phyloP scores from a whole-genome alignment of 2,113 vertebrate genomes.

The Dasyprocta punctata region DNA sequence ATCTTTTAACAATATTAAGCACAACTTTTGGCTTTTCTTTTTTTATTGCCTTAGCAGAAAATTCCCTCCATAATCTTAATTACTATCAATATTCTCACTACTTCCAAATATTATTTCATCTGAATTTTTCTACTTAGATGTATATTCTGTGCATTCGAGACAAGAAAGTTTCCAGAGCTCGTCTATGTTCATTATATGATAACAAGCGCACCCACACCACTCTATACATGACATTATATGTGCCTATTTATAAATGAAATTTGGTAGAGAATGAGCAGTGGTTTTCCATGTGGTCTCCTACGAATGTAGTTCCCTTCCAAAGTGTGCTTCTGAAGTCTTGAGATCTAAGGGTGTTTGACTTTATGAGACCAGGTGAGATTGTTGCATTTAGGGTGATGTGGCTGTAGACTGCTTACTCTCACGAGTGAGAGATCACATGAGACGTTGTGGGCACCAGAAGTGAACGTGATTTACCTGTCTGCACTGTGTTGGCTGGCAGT shows the following conservation, averaged over 20 bases:
- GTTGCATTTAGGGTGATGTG: not conserved
- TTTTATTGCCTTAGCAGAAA: not conserved
- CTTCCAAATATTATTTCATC: not conserved
- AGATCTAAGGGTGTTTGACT: not conserved
- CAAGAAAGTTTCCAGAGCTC: not conserved
- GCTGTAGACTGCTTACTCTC: not conserved
- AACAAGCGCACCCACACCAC: not conserved
- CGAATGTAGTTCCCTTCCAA: not conserved
- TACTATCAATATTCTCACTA: not conserved
- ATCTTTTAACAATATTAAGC: not conserved
- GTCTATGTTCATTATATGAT: not conserved
- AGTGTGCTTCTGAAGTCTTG: not conserved
- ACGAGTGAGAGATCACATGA: not conserved
- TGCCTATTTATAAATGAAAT: not conserved
- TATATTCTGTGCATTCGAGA: not conserved
- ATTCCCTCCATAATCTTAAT: not conserved
- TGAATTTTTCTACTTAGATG: not conserved
- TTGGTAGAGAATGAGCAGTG: not conserved
- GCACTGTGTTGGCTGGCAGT: not conserved
- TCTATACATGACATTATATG: not conserved
- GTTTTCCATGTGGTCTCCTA: not conserved
- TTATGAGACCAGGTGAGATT: not conserved
- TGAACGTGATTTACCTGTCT: not conserved
- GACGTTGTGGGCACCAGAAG: not conserved
- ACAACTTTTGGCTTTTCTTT: not conserved